phyloP scores from a whole-genome alignment of 2,888 invertebrate species.

The Tipula lateralis region DNA sequence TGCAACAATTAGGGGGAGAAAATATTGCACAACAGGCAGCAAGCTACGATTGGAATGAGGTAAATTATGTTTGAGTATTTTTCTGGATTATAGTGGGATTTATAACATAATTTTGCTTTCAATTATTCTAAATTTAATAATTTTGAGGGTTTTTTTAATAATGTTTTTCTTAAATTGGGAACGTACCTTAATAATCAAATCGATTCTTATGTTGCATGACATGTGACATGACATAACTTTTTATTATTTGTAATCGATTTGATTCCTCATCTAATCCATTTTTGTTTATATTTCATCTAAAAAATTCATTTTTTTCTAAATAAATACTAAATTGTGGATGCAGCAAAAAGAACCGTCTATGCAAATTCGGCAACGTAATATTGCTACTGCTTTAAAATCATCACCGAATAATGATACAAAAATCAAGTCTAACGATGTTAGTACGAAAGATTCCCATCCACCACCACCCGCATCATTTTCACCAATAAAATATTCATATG shows the following conservation, averaged over 20 bases:
- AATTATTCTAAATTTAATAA: neutral
- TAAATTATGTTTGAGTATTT: neutral
- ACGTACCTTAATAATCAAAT: neutral
- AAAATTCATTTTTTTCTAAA: neutral
- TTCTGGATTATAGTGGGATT: neutral
- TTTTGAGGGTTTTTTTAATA: neutral
- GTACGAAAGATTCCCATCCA: neutral
- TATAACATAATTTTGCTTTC: neutral
- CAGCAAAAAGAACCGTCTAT: slow-evolving; percentile 9
- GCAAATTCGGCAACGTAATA: neutral
- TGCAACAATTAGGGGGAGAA: neutral
- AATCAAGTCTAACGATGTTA: neutral
- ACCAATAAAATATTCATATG: slow-evolving; percentile 25
- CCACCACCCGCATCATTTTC: neutral
- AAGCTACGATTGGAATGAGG: neutral
- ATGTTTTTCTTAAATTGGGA: neutral
- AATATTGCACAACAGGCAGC: neutral
- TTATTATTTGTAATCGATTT: neutral
- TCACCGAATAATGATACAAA: neutral
- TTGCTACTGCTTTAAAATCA: neutral
- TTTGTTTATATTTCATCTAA: neutral
- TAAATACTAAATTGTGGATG: neutral
- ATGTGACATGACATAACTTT: neutral
- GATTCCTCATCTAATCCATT: neutral
- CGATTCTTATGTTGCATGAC: neutral